Percentiles rank a stretch among this genome's conserved stretches.
These are phyloP conservation scores for Diarsia rubi DNA, from an alignment of 2,888 invertebrate genomes.

Conservation along the genomic window DNA sequence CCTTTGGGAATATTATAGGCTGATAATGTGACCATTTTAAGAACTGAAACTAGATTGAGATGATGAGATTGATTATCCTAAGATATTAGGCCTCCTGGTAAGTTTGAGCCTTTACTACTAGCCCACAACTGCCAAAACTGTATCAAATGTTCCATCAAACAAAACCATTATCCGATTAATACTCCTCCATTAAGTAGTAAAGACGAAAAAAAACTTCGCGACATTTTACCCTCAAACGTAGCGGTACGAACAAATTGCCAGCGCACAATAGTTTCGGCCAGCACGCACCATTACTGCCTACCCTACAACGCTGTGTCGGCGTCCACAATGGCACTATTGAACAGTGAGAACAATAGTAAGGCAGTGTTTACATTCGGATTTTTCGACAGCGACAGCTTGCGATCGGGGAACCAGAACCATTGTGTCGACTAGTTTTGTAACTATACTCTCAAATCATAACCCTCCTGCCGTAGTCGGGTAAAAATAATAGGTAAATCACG, in stretches of 20 bases:
- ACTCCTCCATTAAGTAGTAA: constrained; percentile 48
- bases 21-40: no score
- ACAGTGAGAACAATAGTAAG: constrained; percentile 82
- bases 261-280: constrained; percentile 71
- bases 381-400: constrained; percentile 75
- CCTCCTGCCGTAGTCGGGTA: no score
- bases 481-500: not conserved
- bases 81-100: no score
- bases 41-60: no score
- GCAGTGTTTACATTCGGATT: constrained; percentile 78
- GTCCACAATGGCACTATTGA: constrained; percentile 77
- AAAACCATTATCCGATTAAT: constrained; percentile 33
- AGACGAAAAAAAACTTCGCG: constrained; percentile 53
- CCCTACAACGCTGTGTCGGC: constrained; percentile 62
- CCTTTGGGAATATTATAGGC: no score
- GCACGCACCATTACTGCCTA: constrained; percentile 73
- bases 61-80: no score
- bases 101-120: not conserved
- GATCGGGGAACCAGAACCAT: constrained; percentile 54
- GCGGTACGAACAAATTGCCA: constrained; percentile 69
- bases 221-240: constrained; percentile 53
- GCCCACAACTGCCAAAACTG: not conserved
- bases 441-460: no score
- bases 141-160: not conserved
- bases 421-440: constrained; percentile 14